Evolutionary conservation across 37 sponge, comb jelly and placozoan species (phyloP).

Genomic region (Cladorhizidae sp.): DNA sequence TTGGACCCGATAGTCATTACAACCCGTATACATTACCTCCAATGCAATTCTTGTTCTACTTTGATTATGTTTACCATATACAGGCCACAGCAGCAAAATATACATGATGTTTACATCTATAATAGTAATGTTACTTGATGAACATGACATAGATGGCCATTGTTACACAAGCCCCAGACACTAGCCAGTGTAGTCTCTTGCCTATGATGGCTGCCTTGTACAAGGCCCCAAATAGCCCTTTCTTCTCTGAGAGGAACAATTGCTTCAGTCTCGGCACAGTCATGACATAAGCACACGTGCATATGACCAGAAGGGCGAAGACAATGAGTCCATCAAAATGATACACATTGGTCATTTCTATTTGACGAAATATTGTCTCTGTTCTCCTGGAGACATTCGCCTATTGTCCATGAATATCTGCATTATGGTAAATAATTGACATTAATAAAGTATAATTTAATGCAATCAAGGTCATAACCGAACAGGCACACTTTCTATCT

Average conservation of each 20-base stretch:
- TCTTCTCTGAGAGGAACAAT: conserved; percentile 81
- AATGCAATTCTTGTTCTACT: too few relatives aligned
- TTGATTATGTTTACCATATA: too few relatives aligned
- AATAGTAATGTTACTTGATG: conserved; percentile 42
- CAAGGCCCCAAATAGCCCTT: conserved; percentile 83
- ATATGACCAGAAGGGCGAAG: conserved; percentile 73
- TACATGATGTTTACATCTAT: too few relatives aligned
- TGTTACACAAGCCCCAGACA: conserved; percentile 65
- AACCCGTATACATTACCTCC: too few relatives aligned
- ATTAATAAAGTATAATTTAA: too few relatives aligned
- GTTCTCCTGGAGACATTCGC: too few relatives aligned
- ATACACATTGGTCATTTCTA: conserved; percentile 73
- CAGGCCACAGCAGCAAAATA: too few relatives aligned
- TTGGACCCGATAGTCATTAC: background rate
- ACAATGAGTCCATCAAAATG: conserved; percentile 81
- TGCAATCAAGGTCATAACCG: too few relatives aligned
- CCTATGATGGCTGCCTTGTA: conserved; percentile 91
- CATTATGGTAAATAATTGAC: background rate
- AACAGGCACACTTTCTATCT: too few relatives aligned
- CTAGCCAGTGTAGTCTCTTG: conserved; percentile 76
- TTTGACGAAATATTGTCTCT: too few relatives aligned
- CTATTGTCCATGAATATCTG: too few relatives aligned
- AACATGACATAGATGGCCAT: conserved; percentile 84
- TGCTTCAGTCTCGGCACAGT: conserved; percentile 73
- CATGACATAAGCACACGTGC: conserved; percentile 89